Evolutionary conservation across 2,888 invertebrate species (phyloP).

Genomic region (Chironomus riparius): DNA sequence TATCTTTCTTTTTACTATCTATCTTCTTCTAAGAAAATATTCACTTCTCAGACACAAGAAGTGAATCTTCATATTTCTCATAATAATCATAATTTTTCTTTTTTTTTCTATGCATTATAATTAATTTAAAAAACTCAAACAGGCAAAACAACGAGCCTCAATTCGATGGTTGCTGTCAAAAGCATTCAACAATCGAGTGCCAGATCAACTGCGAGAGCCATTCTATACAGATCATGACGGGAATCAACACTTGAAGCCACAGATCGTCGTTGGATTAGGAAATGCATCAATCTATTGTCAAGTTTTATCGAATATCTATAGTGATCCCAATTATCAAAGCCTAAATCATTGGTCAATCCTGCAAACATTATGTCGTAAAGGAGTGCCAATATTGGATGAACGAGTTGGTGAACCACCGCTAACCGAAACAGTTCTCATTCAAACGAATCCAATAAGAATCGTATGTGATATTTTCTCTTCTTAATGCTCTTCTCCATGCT

Average conservation of each 20-base stretch:
- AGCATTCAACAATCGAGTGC: constrained; percentile 90
- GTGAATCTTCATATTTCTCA: background rate
- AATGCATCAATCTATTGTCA: constrained; percentile 92
- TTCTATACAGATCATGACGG: constrained; percentile 94
- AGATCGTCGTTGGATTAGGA: constrained; percentile 81
- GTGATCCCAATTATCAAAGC: constrained; percentile 92
- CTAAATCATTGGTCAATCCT: constrained; percentile 92
- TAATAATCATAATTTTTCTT: background rate
- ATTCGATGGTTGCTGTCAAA: constrained; percentile 94
- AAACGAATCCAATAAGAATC: constrained; percentile 90
- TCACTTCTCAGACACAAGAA: background rate
- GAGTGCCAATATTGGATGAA: constrained; percentile 69
- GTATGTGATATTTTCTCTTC: constrained; percentile 48
- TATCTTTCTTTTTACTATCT: background rate
- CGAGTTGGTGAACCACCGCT: constrained; percentile 70
- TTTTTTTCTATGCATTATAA: background rate
- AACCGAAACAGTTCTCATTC: constrained; percentile 91
- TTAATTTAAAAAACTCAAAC: constrained; percentile 31
- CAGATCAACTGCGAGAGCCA: constrained; percentile 85
- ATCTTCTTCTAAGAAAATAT: background rate
- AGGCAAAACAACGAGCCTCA: constrained; percentile 94
- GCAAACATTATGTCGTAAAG: constrained; percentile 85
- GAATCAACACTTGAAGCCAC: constrained; percentile 87
- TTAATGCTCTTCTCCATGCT: background rate
- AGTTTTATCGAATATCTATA: constrained; percentile 89